These are phyloP conservation scores for Aproaerema taeniolella DNA, from an alignment of 2,888 invertebrate genomes.

Conservation along the genomic window DNA sequence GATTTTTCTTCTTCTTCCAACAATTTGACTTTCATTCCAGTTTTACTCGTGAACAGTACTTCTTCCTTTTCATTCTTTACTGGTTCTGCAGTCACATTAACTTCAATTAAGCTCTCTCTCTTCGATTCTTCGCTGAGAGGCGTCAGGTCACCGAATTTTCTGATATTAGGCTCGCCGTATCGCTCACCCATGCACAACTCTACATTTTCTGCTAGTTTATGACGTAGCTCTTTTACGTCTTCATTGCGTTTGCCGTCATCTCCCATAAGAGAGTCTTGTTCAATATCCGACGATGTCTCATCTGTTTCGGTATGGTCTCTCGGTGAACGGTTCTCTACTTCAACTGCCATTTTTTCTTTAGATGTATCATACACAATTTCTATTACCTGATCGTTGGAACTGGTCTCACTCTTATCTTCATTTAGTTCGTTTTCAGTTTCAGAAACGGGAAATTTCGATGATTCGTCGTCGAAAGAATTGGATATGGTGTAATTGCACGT, in stretches of 20 bases:
- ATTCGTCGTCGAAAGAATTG: slow-evolving; percentile 34
- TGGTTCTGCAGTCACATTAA: slow-evolving; percentile 34
- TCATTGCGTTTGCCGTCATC: slow-evolving; percentile 46
- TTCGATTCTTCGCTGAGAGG: slow-evolving; percentile 62
- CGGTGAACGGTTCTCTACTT: no score
- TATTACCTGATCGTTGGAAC: slow-evolving; percentile 29
- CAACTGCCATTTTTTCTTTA: slow-evolving; percentile 27
- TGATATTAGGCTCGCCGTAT: slow-evolving; percentile 28
- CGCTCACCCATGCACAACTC: slow-evolving; percentile 28
- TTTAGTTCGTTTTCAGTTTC: slow-evolving; percentile 33
- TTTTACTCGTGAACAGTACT: slow-evolving; percentile 36
- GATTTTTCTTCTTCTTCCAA: slow-evolving; percentile 24
- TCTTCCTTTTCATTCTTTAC: slow-evolving; percentile 22
- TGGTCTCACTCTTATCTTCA: slow-evolving; percentile 26
- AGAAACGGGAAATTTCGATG: slow-evolving; percentile 37
- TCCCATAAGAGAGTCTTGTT: slow-evolving; percentile 57
- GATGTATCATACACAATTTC: slow-evolving; percentile 16
- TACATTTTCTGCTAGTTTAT: slow-evolving; percentile 39
- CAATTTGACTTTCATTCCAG: slow-evolving; percentile 40
- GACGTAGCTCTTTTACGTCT: slow-evolving; percentile 53
- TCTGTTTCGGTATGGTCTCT: no score
- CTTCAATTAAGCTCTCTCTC: slow-evolving; percentile 41
- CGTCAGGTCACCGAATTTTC: slow-evolving; percentile 38
- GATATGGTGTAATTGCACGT: slow-evolving; percentile 8
- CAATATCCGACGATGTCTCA: slow-evolving; percentile 47